A percentile compares a stretch with the other conserved stretches of the same genome.
These are phyloP conservation scores for Istiophorus platypterus DNA, from an alignment of 2,113 vertebrate species.

Conservation along the genomic window DNA sequence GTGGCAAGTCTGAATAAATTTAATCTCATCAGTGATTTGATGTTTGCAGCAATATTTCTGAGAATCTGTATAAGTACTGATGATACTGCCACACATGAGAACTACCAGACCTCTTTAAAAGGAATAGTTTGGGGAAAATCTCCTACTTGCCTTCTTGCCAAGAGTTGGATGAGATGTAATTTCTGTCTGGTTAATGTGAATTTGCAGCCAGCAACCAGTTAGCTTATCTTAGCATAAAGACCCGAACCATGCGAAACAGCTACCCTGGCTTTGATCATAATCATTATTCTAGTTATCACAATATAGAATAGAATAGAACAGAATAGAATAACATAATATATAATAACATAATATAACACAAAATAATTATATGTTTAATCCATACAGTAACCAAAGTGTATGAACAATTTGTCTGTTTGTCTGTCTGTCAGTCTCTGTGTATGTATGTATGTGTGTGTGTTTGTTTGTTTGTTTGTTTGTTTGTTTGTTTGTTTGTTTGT, in stretches of 20 bases:
- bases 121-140: not conserved
- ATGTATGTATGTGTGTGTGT: too few species aligned
- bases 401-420: not conserved
- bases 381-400: not conserved
- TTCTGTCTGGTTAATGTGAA: not conserved
- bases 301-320: too few species aligned
- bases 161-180: not conserved
- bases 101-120: not conserved
- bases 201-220: not conserved
- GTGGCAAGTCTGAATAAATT: not conserved
- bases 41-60: not conserved
- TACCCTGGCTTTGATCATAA: not conserved
- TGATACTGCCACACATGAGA: not conserved
- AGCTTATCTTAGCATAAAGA: not conserved
- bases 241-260: not conserved
- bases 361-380: too few species aligned
- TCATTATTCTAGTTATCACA: too few species aligned
- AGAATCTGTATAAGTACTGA: not conserved
- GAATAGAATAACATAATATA: too few species aligned
- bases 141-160: not conserved
- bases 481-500: too few species aligned
- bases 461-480: too few species aligned
- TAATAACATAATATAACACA: too few species aligned
- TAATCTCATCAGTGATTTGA: constrained; percentile 10
- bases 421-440: not conserved